phyloP scores from a whole-genome alignment of 2,113 vertebrate species.

The Oxygymnocypris stewartii region DNA sequence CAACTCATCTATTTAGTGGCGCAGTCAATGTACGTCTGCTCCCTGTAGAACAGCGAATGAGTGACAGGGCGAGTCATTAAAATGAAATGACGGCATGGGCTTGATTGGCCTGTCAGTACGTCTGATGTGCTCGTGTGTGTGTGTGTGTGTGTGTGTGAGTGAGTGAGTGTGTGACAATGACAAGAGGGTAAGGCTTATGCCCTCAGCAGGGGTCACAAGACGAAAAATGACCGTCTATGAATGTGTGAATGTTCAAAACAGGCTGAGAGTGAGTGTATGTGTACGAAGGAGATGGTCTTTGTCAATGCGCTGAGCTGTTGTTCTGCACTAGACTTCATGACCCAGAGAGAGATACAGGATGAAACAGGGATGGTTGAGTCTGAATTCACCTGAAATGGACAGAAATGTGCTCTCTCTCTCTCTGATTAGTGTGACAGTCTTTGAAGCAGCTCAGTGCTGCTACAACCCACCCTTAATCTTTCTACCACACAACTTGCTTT shows the following conservation, averaged over 20 bases:
- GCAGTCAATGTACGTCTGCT: constrained; percentile 33
- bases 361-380: constrained; percentile 64
- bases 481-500: constrained; percentile 47
- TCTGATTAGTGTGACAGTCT: constrained; percentile 75
- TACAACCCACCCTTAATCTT: constrained; percentile 53
- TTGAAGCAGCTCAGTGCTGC: constrained; percentile 71
- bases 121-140: constrained; percentile 58
- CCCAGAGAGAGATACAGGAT: constrained; percentile 49
- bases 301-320: background rate
- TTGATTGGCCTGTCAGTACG: constrained; percentile 73
- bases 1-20: constrained; percentile 41
- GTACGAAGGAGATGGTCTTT: background rate
- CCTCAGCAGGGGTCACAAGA: constrained; percentile 70
- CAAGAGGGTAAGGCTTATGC: constrained; percentile 66
- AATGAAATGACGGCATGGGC: constrained; percentile 66
- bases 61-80: constrained; percentile 70
- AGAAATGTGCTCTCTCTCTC: constrained; percentile 50
- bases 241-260: constrained; percentile 25
- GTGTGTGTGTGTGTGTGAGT: constrained; percentile 6
- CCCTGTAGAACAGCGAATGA: constrained; percentile 53
- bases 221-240: constrained; percentile 65
- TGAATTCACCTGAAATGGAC: constrained; percentile 64
- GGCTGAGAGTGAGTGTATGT: background rate
- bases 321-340: constrained; percentile 59
- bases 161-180: constrained; percentile 12